Evolutionary conservation across 2,888 invertebrate genomes (phyloP).

Genomic region (Ashinkailepas kermadecensis): DNA sequence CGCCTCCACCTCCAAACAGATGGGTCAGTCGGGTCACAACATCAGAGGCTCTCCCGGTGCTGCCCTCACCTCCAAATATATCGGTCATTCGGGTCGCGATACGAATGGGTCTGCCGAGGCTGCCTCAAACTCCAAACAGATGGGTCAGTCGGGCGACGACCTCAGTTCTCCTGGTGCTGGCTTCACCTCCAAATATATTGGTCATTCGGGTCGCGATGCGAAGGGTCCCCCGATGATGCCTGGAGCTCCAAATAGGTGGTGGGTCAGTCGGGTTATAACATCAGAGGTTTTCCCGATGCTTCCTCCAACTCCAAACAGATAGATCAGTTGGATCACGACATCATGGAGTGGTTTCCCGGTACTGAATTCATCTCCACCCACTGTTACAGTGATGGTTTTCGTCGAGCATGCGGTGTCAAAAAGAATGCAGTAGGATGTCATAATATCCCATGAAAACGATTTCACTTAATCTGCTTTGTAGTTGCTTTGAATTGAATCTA

Average conservation of each 20-base stretch:
- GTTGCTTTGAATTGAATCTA: too few species aligned
- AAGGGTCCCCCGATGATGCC: not conserved
- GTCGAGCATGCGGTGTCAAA: too few species aligned
- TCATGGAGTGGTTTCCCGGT: slow-evolving; percentile 16
- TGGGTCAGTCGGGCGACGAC: slow-evolving; percentile 20
- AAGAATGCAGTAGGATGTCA: too few species aligned
- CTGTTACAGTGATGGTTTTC: not conserved
- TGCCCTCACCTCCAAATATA: slow-evolving; percentile 25
- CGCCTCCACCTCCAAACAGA: slow-evolving; percentile 27
- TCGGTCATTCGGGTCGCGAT: slow-evolving; percentile 22
- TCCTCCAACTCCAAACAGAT: slow-evolving; percentile 28
- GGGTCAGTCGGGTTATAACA: slow-evolving; percentile 23
- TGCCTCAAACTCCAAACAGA: slow-evolving; percentile 25
- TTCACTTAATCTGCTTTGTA: too few species aligned
- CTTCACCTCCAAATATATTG: slow-evolving; percentile 26
- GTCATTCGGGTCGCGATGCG: slow-evolving; percentile 7
- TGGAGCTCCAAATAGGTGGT: slow-evolving; percentile 26
- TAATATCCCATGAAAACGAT: too few species aligned
- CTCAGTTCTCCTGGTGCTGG: slow-evolving; percentile 27
- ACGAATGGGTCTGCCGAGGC: not conserved
- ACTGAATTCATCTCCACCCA: slow-evolving; percentile 28
- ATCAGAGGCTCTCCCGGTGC: slow-evolving; percentile 24
- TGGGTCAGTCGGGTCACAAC: slow-evolving; percentile 22
- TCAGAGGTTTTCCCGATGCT: slow-evolving; percentile 24
- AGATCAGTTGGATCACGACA: slow-evolving; percentile 17